Evolutionary conservation across 2,113 vertebrate species (phyloP), one percentile per base, ranked within the genome.

Genomic region (Microcebus lehilahytsara): DNA sequence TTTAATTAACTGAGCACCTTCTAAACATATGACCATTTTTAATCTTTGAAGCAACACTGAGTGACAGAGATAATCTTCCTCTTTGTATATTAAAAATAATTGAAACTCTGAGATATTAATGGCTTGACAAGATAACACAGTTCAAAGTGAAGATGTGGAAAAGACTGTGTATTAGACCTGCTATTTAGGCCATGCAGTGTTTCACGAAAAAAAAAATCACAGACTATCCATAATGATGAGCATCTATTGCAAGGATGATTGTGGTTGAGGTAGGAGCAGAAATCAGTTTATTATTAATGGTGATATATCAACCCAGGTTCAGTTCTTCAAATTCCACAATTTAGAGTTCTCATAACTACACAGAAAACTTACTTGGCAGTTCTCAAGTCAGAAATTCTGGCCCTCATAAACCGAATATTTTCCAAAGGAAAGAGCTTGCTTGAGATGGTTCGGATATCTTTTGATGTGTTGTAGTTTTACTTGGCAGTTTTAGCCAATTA

Each of bases 1-100:
- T 95, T 66, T 85, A 80, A 56, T 79, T 87, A 89, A 64, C 34
- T 53, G 42, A 95, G 30, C 2, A 42, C 12, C 27, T 91, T 93
- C 56, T 85, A 74, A 81, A n/a, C 19, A 27, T 62, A 30, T 17
- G 13, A 69, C n/a, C 13, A 32, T 56, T 86, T 69, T 58, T 72
- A 91, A 58, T 83, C 14, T 42, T 72, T 66, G 32, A 91, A 93
- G 60, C 16, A 91, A 84, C 4, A 9, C 64, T 79, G 3, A 51
- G 9, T 37, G 58, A 69, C 9, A 88, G 32, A 88, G 67, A 96
- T 0, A 69, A 19, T 66, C 85, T 53, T 72, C 14, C n/a, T 93
- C n/a, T 64, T 74, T 89, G 95, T 88, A 46, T 34, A 75, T 81
- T 81, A 87, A 91, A 77, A 83, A 51, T 84, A 58, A 49, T 46